Conservation (phyloP, 2,797 vertebrate species). For the Knipowitschia caucasica region DNA sequence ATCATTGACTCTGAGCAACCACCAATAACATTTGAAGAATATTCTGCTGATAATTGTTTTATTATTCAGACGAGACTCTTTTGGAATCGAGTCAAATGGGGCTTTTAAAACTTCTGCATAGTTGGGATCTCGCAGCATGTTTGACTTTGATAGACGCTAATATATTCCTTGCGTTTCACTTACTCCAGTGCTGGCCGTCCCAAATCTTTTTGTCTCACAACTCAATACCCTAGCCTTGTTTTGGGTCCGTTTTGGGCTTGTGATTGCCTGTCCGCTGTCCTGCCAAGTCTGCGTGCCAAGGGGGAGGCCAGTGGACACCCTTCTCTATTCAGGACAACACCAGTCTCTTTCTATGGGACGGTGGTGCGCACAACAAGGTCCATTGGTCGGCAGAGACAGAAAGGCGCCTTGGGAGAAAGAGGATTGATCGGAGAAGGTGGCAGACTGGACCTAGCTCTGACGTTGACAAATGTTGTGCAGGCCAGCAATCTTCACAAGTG, state of each 20-base stretch:
- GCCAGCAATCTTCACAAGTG: constrained; percentile 33
- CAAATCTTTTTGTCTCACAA: constrained; percentile 16
- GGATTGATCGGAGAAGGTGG: constrained; percentile 31
- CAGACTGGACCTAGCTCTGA: constrained; percentile 34
- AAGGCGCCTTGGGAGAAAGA: constrained; percentile 50
- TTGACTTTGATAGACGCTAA: neutral
- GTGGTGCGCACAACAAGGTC: constrained; percentile 28
- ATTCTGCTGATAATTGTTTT: too few relatives aligned
- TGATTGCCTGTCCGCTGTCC: constrained; percentile 27
- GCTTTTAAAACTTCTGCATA: neutral
- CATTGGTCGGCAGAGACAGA: constrained; percentile 50
- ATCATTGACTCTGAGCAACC: neutral
- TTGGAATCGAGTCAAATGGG: neutral
- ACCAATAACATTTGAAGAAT: neutral
- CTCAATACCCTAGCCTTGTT: constrained; percentile 14
- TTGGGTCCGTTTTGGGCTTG: constrained; percentile 12
- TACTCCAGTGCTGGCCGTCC: constrained; percentile 6
- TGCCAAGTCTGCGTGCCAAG: constrained; percentile 30
- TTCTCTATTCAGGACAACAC: constrained; percentile 30
- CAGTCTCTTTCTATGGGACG: constrained; percentile 34
- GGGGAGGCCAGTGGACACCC: constrained; percentile 20
- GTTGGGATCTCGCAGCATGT: neutral
- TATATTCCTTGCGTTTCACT: neutral
- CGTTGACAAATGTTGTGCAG: constrained; percentile 28
- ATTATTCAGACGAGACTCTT: too few relatives aligned